phyloP scores from a whole-genome alignment of 2,888 invertebrate genomes.

The Euzetes globulus region DNA sequence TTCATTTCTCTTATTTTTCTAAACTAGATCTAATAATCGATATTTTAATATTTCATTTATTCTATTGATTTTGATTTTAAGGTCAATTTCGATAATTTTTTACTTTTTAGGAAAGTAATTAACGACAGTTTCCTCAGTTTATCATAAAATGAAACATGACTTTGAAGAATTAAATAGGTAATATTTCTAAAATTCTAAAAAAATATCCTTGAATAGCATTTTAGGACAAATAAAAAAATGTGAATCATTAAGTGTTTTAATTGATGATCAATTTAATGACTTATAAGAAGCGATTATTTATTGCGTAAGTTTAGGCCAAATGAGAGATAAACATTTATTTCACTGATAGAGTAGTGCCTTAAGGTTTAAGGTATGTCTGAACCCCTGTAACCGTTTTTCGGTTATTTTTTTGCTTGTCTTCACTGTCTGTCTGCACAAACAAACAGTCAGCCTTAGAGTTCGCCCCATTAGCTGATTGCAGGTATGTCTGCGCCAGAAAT shows the following conservation, averaged over 20 bases:
- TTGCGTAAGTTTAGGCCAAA: neutral
- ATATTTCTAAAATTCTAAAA: too few species aligned
- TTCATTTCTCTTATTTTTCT: too few species aligned
- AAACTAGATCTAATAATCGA: neutral
- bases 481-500: slow-evolving; percentile 5
- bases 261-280: neutral
- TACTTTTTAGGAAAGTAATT: too few species aligned
- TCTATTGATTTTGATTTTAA: slow-evolving; percentile 1
- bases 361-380: neutral
- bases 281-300: neutral
- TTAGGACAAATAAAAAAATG: too few species aligned
- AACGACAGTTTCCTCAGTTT: too few species aligned
- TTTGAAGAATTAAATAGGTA: too few species aligned
- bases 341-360: slow-evolving; percentile 27
- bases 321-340: neutral
- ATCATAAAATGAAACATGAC: too few species aligned
- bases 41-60: neutral
- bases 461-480: slow-evolving; percentile 27
- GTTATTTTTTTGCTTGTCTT: slow-evolving; percentile 23
- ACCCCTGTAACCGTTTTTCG: slow-evolving; percentile 27
- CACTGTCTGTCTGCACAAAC: slow-evolving; percentile 31
- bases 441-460: slow-evolving; percentile 3
- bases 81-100: neutral
- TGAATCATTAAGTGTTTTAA: too few species aligned
- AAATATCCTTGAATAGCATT: too few species aligned